Evolutionary conservation across 2,113 vertebrate genomes (phyloP).

Genomic region (Protobothrops mucrosquamatus): DNA sequence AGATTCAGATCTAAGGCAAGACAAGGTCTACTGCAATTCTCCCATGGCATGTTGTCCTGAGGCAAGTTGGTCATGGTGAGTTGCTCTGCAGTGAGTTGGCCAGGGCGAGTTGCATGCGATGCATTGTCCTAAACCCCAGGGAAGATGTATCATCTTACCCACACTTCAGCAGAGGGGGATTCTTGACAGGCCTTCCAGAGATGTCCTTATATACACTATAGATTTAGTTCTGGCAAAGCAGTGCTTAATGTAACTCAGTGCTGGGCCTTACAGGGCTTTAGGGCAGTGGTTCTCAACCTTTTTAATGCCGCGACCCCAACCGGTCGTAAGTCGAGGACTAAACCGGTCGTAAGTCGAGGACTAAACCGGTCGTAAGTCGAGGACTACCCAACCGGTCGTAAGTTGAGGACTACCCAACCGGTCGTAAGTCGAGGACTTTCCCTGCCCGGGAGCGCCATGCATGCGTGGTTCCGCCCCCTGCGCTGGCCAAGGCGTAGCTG

Average conservation of each 20-base stretch:
- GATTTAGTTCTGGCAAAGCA: background rate
- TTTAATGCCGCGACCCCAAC: too few species aligned
- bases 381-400: too few species aligned
- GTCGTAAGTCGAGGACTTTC: too few species aligned
- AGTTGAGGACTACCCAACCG: too few species aligned
- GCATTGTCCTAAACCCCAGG: background rate
- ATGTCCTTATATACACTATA: background rate
- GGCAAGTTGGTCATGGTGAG: background rate
- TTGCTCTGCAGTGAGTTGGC: too few species aligned
- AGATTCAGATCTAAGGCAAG: background rate
- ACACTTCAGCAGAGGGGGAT: background rate
- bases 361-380: too few species aligned
- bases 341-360: too few species aligned
- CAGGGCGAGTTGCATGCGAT: background rate
- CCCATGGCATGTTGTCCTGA: background rate
- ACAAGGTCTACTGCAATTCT: background rate
- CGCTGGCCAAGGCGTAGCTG: too few species aligned
- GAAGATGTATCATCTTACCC: background rate
- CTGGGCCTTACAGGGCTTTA: background rate
- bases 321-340: too few species aligned
- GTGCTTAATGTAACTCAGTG: background rate
- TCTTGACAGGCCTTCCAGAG: background rate
- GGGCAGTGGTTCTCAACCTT: too few species aligned
- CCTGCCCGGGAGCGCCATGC: too few species aligned
- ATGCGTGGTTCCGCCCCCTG: too few species aligned